These are phyloP conservation scores for Cosmia pyralina DNA, from an alignment of 2,888 invertebrate species.

Conservation along the genomic window DNA sequence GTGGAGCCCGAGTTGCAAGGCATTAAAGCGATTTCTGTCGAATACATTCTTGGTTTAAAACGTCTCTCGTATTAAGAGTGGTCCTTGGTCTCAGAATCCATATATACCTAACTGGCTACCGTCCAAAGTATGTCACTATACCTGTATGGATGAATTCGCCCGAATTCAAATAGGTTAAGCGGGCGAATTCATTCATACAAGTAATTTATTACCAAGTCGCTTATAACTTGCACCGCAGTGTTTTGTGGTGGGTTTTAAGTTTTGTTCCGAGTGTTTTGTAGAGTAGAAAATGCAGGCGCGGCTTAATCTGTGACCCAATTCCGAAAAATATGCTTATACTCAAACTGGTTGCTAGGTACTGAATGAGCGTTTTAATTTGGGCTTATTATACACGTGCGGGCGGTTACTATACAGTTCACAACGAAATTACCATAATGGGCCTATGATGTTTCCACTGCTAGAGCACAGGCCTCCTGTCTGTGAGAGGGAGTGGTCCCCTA, in stretches of 20 bases:
- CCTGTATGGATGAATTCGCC: too few species aligned
- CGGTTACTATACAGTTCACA: background rate
- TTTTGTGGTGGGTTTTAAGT: slow-evolving; percentile 44
- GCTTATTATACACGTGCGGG: slow-evolving; percentile 16
- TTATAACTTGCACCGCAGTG: slow-evolving; percentile 26
- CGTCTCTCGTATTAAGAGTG: background rate
- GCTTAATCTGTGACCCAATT: slow-evolving; percentile 61
- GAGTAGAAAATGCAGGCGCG: slow-evolving; percentile 42
- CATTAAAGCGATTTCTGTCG: background rate
- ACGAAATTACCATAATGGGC: slow-evolving; percentile 1
- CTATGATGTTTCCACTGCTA: background rate
- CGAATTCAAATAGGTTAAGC: too few species aligned
- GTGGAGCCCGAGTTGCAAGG: background rate
- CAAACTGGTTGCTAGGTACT: slow-evolving; percentile 33
- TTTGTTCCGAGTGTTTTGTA: slow-evolving; percentile 53
- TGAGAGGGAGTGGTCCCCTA: background rate
- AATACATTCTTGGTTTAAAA: background rate
- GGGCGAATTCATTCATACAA: background rate
- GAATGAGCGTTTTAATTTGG: slow-evolving; percentile 33
- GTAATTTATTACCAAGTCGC: background rate
- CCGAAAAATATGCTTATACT: slow-evolving; percentile 50
- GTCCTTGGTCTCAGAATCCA: background rate
- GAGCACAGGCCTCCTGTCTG: background rate
- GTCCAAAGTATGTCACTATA: background rate
- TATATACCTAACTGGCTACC: background rate